A percentile compares a stretch with the other conserved stretches of the same genome.
Conservation (phyloP, 2,888 invertebrate genomes). For the Pollenia griseotomentosa region DNA sequence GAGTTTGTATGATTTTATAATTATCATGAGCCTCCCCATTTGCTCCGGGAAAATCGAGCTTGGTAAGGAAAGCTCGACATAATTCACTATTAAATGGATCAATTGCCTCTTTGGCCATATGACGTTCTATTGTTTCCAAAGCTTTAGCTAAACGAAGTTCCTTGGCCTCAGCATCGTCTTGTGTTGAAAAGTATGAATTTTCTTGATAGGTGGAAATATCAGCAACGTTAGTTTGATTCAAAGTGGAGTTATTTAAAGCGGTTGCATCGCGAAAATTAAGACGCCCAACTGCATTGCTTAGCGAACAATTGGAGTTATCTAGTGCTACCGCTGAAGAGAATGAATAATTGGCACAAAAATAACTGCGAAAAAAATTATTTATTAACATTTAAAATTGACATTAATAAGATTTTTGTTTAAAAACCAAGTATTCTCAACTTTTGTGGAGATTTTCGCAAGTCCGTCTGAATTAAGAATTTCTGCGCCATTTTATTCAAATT, state of each 20-base stretch:
- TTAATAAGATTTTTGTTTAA: no score
- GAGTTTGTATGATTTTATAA: constrained; percentile 86
- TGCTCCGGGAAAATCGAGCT: constrained; percentile 89
- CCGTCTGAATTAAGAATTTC: no score
- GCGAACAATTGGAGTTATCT: constrained; percentile 82
- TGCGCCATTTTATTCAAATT: no score
- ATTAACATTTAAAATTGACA: no score
- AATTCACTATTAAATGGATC: constrained; percentile 94
- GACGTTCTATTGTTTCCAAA: constrained; percentile 81
- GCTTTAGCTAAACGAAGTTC: constrained; percentile 83
- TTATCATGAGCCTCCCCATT: constrained; percentile 85
- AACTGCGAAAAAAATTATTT: no score
- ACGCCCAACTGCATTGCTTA: constrained; percentile 81
- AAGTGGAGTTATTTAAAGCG: constrained; percentile 64
- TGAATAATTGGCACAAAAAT: constrained; percentile 82
- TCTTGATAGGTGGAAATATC: constrained; percentile 84
- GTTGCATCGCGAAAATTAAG: constrained; percentile 80
- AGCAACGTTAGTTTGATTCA: constrained; percentile 74
- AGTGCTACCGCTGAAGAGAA: constrained; percentile 81
- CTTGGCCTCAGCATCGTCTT: constrained; percentile 82
- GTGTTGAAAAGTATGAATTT: constrained; percentile 84
- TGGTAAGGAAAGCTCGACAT: constrained; percentile 89
- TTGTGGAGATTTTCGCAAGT: no score
- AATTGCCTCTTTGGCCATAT: constrained; percentile 84
- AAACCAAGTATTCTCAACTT: no score